These are phyloP conservation scores for Drosophila leonis DNA, from an alignment of 2,888 invertebrate species.

Conservation along the genomic window DNA sequence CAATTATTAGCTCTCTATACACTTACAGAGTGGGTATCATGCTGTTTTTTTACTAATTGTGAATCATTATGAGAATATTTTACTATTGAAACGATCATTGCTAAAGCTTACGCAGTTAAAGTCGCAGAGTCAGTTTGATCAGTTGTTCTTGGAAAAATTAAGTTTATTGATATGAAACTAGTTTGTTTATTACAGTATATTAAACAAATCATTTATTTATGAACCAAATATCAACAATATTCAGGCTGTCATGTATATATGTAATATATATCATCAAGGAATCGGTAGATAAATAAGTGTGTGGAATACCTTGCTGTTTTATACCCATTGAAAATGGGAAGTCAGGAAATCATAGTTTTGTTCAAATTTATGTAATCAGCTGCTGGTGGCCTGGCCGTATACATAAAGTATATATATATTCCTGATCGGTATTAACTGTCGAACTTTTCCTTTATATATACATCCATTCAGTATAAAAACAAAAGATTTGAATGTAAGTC, in stretches of 20 bases:
- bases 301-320: not conserved
- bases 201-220: not conserved
- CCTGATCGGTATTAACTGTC: too few species aligned
- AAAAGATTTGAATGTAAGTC: not conserved
- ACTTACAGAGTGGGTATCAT: not conserved
- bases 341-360: not conserved
- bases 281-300: not conserved
- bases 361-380: not conserved
- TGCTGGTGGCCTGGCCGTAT: not conserved
- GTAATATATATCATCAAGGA: not conserved
- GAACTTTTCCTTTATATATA: too few species aligned
- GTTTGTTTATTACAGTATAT: not conserved
- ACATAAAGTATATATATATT: too few species aligned
- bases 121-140: not conserved
- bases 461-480: too few species aligned
- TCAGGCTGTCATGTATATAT: not conserved
- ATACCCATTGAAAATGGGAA: not conserved
- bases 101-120: not conserved
- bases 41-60: not conserved
- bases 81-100: too few species aligned
- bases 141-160: not conserved
- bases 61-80: not conserved
- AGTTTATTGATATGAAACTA: not conserved
- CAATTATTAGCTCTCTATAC: constrained; percentile 19
- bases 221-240: not conserved